Evolutionary conservation across 1,140 invertebrate species (phyloP), one percentile per base, ranked within the genome.

Genomic region (Gonioctena quinquepunctata): DNA sequence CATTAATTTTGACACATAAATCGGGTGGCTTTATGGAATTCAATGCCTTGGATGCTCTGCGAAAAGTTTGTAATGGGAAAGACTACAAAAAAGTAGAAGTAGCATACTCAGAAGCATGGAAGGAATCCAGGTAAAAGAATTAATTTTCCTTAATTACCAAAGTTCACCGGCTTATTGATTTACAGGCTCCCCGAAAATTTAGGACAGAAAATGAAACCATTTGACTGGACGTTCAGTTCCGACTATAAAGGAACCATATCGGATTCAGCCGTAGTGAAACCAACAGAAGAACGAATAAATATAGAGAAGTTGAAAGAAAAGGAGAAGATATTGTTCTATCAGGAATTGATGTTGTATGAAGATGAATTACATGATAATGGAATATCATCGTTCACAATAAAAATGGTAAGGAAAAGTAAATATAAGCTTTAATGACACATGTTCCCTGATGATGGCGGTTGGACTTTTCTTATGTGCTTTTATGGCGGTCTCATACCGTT

Each of bases 281-380:
- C 86, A 69, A 94, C 95, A 5, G 86, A 89, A 19, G 92, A 96
- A 81, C 86, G 88, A 73, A 95, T 99, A 50, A 90, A 99, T 84
- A 87, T 97, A 72, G 94, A 98, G 74, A 92, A 95, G 80, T 84
- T 99, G 19, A 97, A 94, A 85, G 86, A 89, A 70, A 91, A 90
- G 80, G 97, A 99, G 68, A 91, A 94, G 81, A 99, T 99, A 68
- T 82, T 96, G 0, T 99, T 99, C 83, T 99, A 96, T 84, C 90
- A 95, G 75, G 96, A 99, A 83, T 84, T 99, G 27, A 91, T 93
- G 21, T 85, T 99, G 1, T 99, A 95, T 87, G 98, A 99, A 86
- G 98, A 99, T 87, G 98, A 99, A 85, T 84, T 99, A 56, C 96
- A 98, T 81, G 98, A 99, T 86, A 96, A 99, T 88, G 98, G 98